Evolutionary conservation across 2,113 vertebrate genomes (phyloP).

Genomic region (Phoxinus phoxinus): DNA sequence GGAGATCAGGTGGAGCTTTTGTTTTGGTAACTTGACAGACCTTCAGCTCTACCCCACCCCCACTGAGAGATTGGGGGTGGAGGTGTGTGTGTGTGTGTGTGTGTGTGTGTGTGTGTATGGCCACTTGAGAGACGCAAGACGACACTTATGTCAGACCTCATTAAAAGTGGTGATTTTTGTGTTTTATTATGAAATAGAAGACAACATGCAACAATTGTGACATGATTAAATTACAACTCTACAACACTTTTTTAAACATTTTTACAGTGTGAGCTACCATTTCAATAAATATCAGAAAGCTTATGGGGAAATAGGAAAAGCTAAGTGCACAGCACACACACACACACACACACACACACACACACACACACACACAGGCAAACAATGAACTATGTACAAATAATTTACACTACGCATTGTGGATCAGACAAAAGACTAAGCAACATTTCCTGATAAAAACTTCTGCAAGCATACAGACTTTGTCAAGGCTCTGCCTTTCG

Average conservation of each 20-base stretch:
- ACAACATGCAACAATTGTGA: constrained; percentile 53
- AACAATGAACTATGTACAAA: constrained; percentile 69
- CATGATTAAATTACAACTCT: constrained; percentile 39
- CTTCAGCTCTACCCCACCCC: constrained; percentile 34
- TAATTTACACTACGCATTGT: constrained; percentile 56
- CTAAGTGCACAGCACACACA: constrained; percentile 72
- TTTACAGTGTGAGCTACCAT: constrained; percentile 70
- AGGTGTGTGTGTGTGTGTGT: not conserved
- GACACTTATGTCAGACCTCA: constrained; percentile 50
- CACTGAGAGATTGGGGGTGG: not conserved
- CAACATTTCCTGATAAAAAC: not conserved
- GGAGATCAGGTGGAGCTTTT: constrained; percentile 76
- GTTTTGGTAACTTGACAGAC: constrained; percentile 61
- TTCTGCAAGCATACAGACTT: constrained; percentile 13
- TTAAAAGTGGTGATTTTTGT: constrained; percentile 42
- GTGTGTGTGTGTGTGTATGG: not conserved
- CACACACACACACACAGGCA: constrained; percentile 46
- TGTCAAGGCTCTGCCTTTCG: constrained; percentile 18
- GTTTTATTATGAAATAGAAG: constrained; percentile 53
- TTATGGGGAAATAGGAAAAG: constrained; percentile 59
- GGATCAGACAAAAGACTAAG: constrained; percentile 8
- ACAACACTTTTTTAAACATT: constrained; percentile 53
- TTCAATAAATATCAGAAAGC: constrained; percentile 75
- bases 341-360: constrained; percentile 44
- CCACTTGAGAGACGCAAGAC: constrained; percentile 25